These are phyloP conservation scores for Griposia aprilina DNA, from an alignment of 2,888 invertebrate genomes.

Conservation along the genomic window DNA sequence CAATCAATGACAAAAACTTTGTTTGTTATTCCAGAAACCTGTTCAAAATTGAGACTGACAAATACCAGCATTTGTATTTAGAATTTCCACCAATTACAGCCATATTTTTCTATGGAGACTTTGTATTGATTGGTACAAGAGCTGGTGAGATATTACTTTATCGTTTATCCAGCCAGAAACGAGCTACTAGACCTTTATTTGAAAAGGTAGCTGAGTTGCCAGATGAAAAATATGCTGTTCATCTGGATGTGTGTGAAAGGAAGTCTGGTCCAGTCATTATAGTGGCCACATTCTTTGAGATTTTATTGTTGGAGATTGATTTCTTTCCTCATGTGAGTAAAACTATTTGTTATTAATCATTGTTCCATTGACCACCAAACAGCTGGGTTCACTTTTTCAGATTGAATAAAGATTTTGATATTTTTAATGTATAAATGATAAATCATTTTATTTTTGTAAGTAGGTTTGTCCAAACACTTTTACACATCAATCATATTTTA, in stretches of 20 bases:
- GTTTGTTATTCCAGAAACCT: slow-evolving; percentile 83
- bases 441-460: too few relatives aligned
- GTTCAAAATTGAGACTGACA: slow-evolving; percentile 83
- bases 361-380: not conserved
- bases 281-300: slow-evolving; percentile 80
- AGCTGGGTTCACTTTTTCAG: not conserved
- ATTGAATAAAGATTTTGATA: too few relatives aligned
- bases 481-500: too few relatives aligned
- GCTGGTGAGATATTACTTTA: slow-evolving; percentile 82
- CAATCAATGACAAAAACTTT: slow-evolving; percentile 81
- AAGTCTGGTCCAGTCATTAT: slow-evolving; percentile 81
- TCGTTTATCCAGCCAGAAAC: slow-evolving; percentile 78
- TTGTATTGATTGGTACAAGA: slow-evolving; percentile 80
- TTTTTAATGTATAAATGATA: too few relatives aligned
- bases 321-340: slow-evolving; percentile 84
- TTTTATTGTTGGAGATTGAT: slow-evolving; percentile 78
- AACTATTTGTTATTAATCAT: not conserved
- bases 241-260: slow-evolving; percentile 83
- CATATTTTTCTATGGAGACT: slow-evolving; percentile 83
- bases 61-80: slow-evolving; percentile 80
- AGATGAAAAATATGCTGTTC: slow-evolving; percentile 81
- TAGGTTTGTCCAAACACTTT: too few relatives aligned
- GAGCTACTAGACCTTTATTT: slow-evolving; percentile 76
- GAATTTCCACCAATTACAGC: slow-evolving; percentile 84
- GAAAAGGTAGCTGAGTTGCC: slow-evolving; percentile 78